Evolutionary conservation across 1,140 invertebrate genomes (phyloP).

Genomic region (Pomacea maculata): DNA sequence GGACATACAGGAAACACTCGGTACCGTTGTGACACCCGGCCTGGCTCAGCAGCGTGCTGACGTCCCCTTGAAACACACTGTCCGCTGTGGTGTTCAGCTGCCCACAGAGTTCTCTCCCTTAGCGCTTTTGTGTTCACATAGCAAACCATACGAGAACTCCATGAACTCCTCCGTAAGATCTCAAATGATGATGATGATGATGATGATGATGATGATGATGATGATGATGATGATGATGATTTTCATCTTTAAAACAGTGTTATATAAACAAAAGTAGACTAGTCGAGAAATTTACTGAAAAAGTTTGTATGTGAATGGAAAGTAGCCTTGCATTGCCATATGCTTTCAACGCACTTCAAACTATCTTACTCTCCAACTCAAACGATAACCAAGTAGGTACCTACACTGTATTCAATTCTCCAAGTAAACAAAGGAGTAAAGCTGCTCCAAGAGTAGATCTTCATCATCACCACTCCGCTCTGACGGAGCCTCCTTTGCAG

Average conservation of each 20-base stretch:
- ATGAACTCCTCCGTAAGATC: no score
- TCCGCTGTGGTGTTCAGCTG: conserved; percentile 35
- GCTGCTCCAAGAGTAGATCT: conserved; percentile 47
- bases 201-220: neutral
- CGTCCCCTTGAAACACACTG: conserved; percentile 16
- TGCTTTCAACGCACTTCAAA: no score
- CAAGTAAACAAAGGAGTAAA: conserved; percentile 39
- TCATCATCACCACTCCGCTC: conserved; percentile 37
- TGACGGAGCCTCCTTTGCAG: neutral
- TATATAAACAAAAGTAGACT: no score
- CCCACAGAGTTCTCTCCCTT: neutral
- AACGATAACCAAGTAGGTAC: no score
- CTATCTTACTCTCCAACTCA: no score
- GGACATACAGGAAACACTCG: conserved; percentile 27
- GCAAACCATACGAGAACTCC: neutral
- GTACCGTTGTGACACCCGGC: conserved; percentile 17
- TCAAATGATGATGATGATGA: neutral
- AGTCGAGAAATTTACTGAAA: no score
- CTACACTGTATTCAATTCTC: conserved; percentile 31
- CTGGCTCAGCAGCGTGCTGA: conserved; percentile 12
- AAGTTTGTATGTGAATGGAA: no score
- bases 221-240: no score
- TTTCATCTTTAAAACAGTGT: no score
- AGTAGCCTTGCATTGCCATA: no score
- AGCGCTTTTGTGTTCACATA: neutral